These are phyloP conservation scores for Alcedo quadribrachys DNA, from an alignment of 2,797 vertebrate species.

Conservation along the genomic window DNA sequence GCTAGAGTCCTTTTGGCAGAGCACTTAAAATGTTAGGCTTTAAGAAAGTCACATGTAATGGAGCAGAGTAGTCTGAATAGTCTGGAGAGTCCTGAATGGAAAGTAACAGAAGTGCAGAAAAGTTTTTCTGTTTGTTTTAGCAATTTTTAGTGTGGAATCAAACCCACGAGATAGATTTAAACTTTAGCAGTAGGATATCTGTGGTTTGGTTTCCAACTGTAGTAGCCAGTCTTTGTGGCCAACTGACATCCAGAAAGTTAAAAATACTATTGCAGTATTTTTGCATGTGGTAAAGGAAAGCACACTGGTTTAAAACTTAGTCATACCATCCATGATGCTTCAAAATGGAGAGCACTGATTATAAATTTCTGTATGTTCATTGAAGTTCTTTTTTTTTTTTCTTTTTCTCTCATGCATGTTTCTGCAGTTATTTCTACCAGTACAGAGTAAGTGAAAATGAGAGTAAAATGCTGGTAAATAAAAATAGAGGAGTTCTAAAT, in stretches of 20 bases:
- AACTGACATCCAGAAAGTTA: conserved; percentile 48
- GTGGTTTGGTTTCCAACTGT: conserved; percentile 46
- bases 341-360: background rate
- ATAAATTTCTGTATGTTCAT: background rate
- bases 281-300: conserved; percentile 28
- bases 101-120: conserved; percentile 34
- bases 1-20: conserved; percentile 5
- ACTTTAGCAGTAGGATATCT: conserved; percentile 45
- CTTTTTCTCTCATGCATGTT: background rate
- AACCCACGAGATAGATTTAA: conserved; percentile 42
- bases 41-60: background rate
- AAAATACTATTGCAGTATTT: conserved; percentile 43
- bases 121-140: conserved; percentile 55
- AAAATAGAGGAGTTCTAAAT: background rate
- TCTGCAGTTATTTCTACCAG: background rate
- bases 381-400: background rate
- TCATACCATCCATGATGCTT: background rate
- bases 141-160: conserved; percentile 52
- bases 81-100: conserved; percentile 3
- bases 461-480: background rate
- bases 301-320: background rate
- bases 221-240: conserved; percentile 55
- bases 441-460: background rate
- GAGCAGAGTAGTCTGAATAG: background rate
- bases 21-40: background rate